Evolutionary conservation across 2,797 vertebrate genomes (phyloP), one percentile per base, ranked within the genome.

Genomic region (Todus mexicanus): DNA sequence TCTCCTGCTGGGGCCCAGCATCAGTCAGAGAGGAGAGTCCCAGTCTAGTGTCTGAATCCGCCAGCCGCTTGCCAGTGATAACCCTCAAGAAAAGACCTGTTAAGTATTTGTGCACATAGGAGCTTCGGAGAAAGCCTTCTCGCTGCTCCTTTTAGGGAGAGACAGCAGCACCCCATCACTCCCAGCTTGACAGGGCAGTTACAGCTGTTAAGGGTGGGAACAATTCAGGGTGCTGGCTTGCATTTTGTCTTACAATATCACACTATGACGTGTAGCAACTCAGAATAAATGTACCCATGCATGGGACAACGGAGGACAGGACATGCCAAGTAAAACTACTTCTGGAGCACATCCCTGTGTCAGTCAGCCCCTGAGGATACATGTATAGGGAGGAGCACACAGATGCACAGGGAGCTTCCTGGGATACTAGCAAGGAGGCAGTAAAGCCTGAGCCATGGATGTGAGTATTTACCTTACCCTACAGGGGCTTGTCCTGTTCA

Each of bases 331-430:
- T 45, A 40, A 68, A 89, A 57, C 21, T 54, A 69, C 23, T 10
- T 57, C 72, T 77, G 48, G 4, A 7, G 25, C 6, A 2, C 19
- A 4, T 51, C 33, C 18, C n/a, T 0, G 1, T 51, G 79, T 72
- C 23, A 23, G 0, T 70, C 64, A 50, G 61, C 19, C 42, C 31
- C 26, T 35, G 29, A 71, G n/a, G 48, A 47, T 42, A 9, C 9
- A 1, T 25, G 9, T 17, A 5, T 21, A 42, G 2, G 12, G 38
- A 2, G 14, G 13, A 56, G n/a, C 33, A 53, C 50, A 37, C 0
- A 2, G 40, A n/a, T 40, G 25, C 4, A 2, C 1, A 2, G 35
- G 53, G 29, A 92, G 11, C 53, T 42, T 18, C 14, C 37, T 77
- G 33, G 37, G 47, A 10, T 84, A 17, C 22, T 43, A 78, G 47